Percentiles rank a stretch among this genome's conserved stretches.
phyloP scores from a whole-genome alignment of 2,888 invertebrate species.

The Neoscelio sp. region DNA sequence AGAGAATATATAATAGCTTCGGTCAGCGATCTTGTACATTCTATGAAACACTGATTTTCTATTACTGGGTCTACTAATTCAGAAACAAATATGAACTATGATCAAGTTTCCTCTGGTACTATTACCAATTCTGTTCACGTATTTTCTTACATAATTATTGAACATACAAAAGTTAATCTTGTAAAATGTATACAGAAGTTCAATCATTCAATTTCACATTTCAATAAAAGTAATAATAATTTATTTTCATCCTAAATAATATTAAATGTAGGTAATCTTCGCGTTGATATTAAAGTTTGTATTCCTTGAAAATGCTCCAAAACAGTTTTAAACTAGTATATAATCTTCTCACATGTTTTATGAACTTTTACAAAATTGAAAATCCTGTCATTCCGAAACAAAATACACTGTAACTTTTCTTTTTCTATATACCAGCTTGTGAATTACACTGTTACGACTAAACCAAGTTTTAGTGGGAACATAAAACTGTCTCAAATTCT shows the following conservation, averaged over 20 bases:
- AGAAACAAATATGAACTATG: constrained; percentile 11
- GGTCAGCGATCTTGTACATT: constrained; percentile 4
- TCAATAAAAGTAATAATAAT: too few relatives aligned
- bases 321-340: too few relatives aligned
- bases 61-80: constrained; percentile 15
- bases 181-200: too few relatives aligned
- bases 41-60: constrained; percentile 4
- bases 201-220: too few relatives aligned
- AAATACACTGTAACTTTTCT: constrained; percentile 15
- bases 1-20: constrained; percentile 1
- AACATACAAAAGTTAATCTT: too few relatives aligned
- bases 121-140: constrained; percentile 13
- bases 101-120: constrained; percentile 22
- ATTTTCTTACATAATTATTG: too few relatives aligned
- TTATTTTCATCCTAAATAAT: too few relatives aligned
- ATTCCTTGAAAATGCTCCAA: too few relatives aligned
- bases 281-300: too few relatives aligned
- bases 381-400: constrained; percentile 31
- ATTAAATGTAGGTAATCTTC: too few relatives aligned
- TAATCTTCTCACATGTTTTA: too few relatives aligned
- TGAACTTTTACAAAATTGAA: too few relatives aligned
- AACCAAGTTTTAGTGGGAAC: constrained; percentile 38
- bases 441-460: constrained; percentile 42
- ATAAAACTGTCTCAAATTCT: constrained; percentile 33
- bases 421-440: not conserved